Evolutionary conservation across 2,113 vertebrate genomes (phyloP).

Genomic region (Collichthys lucidus): DNA sequence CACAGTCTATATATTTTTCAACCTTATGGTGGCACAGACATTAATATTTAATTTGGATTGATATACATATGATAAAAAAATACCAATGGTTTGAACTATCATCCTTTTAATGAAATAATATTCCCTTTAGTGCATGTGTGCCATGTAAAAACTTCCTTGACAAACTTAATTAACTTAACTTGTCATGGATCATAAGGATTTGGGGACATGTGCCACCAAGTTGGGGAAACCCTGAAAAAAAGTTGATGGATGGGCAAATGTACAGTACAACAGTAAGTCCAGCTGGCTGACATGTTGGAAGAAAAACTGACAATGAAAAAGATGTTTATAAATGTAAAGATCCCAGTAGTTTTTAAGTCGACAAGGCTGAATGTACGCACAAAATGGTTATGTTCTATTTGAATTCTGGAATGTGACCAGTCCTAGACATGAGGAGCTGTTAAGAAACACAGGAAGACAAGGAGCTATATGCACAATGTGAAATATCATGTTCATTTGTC

Average conservation of each 20-base stretch:
- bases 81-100: background rate
- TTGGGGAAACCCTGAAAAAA: background rate
- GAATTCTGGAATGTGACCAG: background rate
- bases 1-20: background rate
- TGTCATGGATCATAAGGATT: background rate
- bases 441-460: no score
- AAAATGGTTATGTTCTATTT: background rate
- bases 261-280: no score
- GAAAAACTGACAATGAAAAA: background rate
- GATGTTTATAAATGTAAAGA: background rate
- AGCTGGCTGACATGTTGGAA: background rate
- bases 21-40: no score
- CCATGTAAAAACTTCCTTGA: background rate
- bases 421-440: background rate
- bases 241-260: background rate
- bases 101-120: background rate
- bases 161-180: no score
- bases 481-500: background rate
- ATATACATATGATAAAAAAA: background rate
- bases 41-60: background rate
- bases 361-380: slow-evolving; percentile 16
- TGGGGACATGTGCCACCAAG: background rate
- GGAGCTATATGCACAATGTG: background rate
- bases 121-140: background rate
- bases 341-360: background rate